Conservation (phyloP, 1,140 invertebrate species). For the Drosophila murphyi region DNA sequence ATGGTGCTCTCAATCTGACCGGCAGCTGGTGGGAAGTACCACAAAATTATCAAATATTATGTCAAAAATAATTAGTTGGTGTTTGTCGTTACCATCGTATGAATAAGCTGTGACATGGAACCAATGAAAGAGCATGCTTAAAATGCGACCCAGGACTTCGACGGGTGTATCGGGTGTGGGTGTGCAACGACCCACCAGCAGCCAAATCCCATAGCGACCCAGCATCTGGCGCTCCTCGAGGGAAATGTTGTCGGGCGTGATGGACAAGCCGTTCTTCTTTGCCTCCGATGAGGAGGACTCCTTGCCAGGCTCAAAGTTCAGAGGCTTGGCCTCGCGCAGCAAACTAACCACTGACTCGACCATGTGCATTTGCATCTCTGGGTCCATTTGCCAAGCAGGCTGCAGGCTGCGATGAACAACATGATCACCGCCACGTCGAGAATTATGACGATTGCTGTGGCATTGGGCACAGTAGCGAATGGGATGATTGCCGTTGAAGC, state of each 20-base stretch:
- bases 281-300: constrained; percentile 57
- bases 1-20: constrained; percentile 93
- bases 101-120: constrained; percentile 98
- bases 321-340: constrained; percentile 91
- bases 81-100: constrained; percentile 91
- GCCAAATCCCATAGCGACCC: constrained; percentile 97
- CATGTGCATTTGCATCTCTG: constrained; percentile 96
- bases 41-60: constrained; percentile 18
- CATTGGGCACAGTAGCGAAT: constrained; percentile 97
- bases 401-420: constrained; percentile 94
- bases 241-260: constrained; percentile 86
- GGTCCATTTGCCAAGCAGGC: constrained; percentile 94
- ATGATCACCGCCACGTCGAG: constrained; percentile 93
- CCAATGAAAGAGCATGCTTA: constrained; percentile 99
- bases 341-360: constrained; percentile 98
- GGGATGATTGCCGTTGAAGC: constrained; percentile 97
- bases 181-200: constrained; percentile 96
- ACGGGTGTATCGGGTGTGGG: constrained; percentile 93
- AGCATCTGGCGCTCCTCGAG: constrained; percentile 94
- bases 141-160: constrained; percentile 94
- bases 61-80: neutral
- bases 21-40: constrained; percentile 51
- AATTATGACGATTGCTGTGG: constrained; percentile 95
- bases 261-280: constrained; percentile 70
- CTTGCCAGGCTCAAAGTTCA: constrained; percentile 87